phyloP scores from a whole-genome alignment of 2,113 vertebrate species.

The Thunnus thynnus region DNA sequence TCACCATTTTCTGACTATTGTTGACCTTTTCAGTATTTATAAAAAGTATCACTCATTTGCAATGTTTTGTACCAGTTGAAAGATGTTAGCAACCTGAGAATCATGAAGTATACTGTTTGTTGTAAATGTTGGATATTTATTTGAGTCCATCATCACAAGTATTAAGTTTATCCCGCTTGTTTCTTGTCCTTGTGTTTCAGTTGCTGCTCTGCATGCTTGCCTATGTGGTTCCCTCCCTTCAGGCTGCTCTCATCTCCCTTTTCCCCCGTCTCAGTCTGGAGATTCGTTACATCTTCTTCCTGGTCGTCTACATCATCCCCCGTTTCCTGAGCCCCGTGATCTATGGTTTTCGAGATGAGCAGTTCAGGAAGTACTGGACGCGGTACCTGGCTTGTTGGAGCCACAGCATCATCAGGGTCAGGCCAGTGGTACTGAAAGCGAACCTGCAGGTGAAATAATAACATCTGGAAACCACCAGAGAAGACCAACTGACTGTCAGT shows the following conservation, averaged over 20 bases:
- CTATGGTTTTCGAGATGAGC: slow-evolving; percentile 84
- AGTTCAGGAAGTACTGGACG: slow-evolving; percentile 83
- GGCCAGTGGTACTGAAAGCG: slow-evolving; percentile 27
- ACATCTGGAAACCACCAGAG: neutral
- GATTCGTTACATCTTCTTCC: slow-evolving; percentile 85
- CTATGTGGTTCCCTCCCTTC: slow-evolving; percentile 85
- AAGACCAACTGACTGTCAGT: no score
- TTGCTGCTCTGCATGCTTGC: slow-evolving; percentile 85
- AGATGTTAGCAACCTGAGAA: no score
- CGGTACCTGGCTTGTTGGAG: slow-evolving; percentile 60
- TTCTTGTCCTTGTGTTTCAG: slow-evolving; percentile 52
- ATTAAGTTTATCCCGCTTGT: neutral
- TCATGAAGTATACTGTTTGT: neutral
- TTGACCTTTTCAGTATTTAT: no score
- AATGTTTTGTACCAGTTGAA: no score
- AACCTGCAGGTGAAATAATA: slow-evolving; percentile 34
- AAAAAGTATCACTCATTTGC: no score
- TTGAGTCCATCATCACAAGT: no score
- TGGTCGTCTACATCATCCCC: slow-evolving; percentile 86
- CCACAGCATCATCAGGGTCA: neutral
- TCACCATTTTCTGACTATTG: no score
- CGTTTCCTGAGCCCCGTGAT: slow-evolving; percentile 86
- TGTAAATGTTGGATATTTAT: no score
- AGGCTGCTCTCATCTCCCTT: slow-evolving; percentile 81
- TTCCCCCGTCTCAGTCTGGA: slow-evolving; percentile 80